Conservation (phyloP, 2,888 invertebrate species). For the Trachelus tabidus region DNA sequence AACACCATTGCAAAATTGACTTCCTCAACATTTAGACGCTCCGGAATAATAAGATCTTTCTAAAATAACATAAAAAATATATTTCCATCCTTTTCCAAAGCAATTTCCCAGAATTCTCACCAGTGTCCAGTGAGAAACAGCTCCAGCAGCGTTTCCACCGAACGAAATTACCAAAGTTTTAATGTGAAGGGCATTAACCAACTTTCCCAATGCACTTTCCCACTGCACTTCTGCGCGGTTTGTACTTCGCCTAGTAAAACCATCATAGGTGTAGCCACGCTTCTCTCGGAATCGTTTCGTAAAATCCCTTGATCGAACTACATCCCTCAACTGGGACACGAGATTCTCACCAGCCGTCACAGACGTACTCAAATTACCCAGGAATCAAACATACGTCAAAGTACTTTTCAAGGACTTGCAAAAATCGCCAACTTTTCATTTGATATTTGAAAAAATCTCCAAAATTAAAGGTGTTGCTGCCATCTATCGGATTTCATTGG, state of each 20-base stretch:
- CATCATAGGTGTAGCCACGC: background rate
- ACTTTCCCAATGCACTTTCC: conserved; percentile 44
- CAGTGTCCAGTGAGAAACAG: background rate
- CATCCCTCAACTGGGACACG: background rate
- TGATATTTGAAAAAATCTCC: background rate
- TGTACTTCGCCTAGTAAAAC: background rate
- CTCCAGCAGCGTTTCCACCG: conserved; percentile 17
- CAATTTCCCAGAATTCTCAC: background rate
- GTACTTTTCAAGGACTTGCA: background rate
- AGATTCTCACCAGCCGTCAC: background rate
- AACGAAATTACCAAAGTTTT: conserved; percentile 53
- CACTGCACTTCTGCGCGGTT: conserved; percentile 29
- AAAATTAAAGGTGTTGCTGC: conserved; percentile 43
- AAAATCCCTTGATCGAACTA: background rate
- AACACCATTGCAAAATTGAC: background rate
- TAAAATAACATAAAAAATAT: background rate
- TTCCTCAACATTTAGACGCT: background rate
- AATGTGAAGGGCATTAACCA: conserved; percentile 54
- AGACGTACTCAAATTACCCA: background rate
- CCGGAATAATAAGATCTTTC: background rate
- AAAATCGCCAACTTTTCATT: background rate
- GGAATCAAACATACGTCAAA: background rate
- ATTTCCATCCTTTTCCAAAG: background rate
- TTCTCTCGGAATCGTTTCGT: background rate
- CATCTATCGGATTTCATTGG: background rate